Evolutionary conservation across 2,797 vertebrate genomes (phyloP).

Genomic region (Malurus splendens): DNA sequence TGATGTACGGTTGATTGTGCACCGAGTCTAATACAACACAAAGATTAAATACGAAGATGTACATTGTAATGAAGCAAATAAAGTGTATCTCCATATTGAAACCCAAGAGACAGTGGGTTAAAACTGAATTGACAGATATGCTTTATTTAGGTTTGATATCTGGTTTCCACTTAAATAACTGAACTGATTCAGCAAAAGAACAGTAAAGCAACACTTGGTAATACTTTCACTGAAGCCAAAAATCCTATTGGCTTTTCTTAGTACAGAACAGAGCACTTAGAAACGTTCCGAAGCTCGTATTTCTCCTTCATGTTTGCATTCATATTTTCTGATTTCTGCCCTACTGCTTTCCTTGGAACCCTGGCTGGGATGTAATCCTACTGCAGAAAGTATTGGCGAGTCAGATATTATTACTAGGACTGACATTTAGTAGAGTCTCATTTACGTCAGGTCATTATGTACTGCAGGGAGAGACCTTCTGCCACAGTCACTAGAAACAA

Average conservation of each 20-base stretch:
- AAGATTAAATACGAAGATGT: not conserved
- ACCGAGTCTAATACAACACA: not conserved
- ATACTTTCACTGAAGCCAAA: not conserved
- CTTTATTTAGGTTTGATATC: not conserved
- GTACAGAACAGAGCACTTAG: not conserved
- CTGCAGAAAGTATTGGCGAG: not conserved
- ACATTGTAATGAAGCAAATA: not conserved
- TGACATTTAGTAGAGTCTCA: not conserved
- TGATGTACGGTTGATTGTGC: not conserved
- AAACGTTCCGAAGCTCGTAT: not conserved
- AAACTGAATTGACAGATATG: not conserved
- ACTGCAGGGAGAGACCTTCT: not conserved
- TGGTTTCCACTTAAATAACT: not conserved
- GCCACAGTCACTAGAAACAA: not conserved
- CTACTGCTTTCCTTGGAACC: not conserved
- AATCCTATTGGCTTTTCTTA: not conserved
- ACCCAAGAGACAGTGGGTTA: not conserved
- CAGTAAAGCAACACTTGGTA: not conserved
- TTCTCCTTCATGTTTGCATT: slow-evolving; percentile 39
- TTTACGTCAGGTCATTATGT: not conserved
- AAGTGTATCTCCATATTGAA: not conserved
- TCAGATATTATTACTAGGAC: not conserved
- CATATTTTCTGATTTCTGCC: not conserved
- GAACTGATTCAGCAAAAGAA: not conserved
- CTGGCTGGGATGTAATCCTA: not conserved